These are phyloP conservation scores for Erannis defoliaria DNA, from an alignment of 2,888 invertebrate species.

Conservation along the genomic window DNA sequence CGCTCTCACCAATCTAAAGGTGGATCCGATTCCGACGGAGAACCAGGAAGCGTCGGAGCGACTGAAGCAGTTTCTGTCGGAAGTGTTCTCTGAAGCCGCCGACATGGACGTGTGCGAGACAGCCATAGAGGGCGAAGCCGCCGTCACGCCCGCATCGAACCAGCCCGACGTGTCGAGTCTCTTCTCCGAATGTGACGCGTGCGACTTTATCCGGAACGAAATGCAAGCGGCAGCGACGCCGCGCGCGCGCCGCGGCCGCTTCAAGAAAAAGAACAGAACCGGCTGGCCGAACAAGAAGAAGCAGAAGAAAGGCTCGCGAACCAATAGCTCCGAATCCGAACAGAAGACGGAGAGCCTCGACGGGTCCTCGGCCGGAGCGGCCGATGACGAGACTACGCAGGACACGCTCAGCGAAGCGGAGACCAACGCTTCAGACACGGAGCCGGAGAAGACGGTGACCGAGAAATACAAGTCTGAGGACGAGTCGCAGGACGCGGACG, in stretches of 20 bases:
- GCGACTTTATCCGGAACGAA: slow-evolving; percentile 76
- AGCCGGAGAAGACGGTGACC: slow-evolving; percentile 53
- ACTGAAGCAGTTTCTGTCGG: slow-evolving; percentile 75
- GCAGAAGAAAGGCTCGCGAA: slow-evolving; percentile 68
- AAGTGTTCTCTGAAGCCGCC: slow-evolving; percentile 77
- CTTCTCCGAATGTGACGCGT: slow-evolving; percentile 77
- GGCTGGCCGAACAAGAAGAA: slow-evolving; percentile 91
- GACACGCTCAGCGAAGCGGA: slow-evolving; percentile 72
- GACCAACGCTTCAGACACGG: slow-evolving; percentile 59
- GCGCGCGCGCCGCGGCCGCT: slow-evolving; percentile 70
- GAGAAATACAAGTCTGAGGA: slow-evolving; percentile 50
- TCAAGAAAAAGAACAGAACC: slow-evolving; percentile 91
- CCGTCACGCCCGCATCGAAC: slow-evolving; percentile 67
- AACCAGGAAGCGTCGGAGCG: slow-evolving; percentile 73
- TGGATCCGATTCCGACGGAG: slow-evolving; percentile 67
- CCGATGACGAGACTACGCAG: slow-evolving; percentile 69
- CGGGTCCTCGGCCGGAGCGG: slow-evolving; percentile 70
- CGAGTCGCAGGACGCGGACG: slow-evolving; percentile 46
- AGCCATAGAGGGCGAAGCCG: slow-evolving; percentile 67
- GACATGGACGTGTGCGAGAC: slow-evolving; percentile 83
- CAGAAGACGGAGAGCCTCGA: slow-evolving; percentile 61
- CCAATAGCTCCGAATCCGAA: slow-evolving; percentile 63
- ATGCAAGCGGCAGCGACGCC: slow-evolving; percentile 62
- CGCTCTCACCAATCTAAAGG: slow-evolving; percentile 64
- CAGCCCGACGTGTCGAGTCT: slow-evolving; percentile 79